Base-by-base conservation (phyloP, 1,140 invertebrate genomes). In the Trichomalopsis sarcophagae region DNA sequence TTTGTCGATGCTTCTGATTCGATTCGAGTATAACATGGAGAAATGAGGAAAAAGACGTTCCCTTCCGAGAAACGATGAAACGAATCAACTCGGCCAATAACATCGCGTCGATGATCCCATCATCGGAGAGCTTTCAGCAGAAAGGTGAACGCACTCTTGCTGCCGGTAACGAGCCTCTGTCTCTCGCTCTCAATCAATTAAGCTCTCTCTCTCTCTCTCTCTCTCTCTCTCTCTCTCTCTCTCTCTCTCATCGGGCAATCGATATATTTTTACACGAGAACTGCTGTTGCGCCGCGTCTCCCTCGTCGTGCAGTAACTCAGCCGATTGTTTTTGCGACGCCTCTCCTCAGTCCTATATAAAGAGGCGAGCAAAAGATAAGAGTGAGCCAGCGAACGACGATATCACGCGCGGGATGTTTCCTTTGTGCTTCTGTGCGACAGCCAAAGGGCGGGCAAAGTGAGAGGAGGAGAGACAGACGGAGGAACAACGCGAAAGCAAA, bases 391-490 rank as follows among this genome's bases (percentile, higher is more conserved):
- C 27, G 27, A 78, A 68, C 73, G 73, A 27, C n/a, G 33, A 62
- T 62, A 36, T 33, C 44, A 9, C 3, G 11, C 21, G 40, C 47
- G 74, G 55, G 50, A 80, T 76, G 50, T 36, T 85, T 68, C 68
- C 79, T 80, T 76, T 81, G 73, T 68, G 17, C 74, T 30, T 2
- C 36, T 68, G 11, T 7, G 23, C 55, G 40, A 73, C 82, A 84
- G 75, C 66, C 68, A 79, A 78, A 79, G 47, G 75, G 82, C 74
- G 74, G 82, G 27, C 69, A 82, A 82, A 82, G 69, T 2, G 13
- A 50, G 47, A 50, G 47, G 5, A 36, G 5, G 47, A 17, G 14
- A 77, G 9, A 77, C 13, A 50, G 66, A 68, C 27, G 36, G 33
- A 23, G 69, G 44, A 74, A 27, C 27, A 11, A 27, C 27, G 21